Evolutionary conservation across 35 echinoderm and acorn worm species (phyloP).

Genomic region (Apostichopus japonicus): DNA sequence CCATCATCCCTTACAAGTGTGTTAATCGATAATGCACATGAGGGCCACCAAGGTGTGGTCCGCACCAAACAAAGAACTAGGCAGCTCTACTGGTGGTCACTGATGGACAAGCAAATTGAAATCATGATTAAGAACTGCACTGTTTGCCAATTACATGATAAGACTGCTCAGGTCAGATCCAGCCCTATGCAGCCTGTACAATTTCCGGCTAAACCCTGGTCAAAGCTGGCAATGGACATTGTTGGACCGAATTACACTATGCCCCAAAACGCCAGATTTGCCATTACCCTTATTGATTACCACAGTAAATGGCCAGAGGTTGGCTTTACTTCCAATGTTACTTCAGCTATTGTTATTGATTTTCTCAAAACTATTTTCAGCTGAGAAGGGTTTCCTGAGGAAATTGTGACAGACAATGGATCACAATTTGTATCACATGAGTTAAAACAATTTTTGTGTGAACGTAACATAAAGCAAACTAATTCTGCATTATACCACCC

Average conservation of each 20-base stretch:
- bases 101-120: slow-evolving; percentile 59
- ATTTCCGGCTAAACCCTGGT: slow-evolving; percentile 2
- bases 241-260: slow-evolving; percentile 41
- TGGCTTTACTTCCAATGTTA: slow-evolving; percentile 54
- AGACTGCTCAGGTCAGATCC: slow-evolving; percentile 4
- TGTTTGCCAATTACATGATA: slow-evolving; percentile 63
- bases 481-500: slow-evolving; percentile 46
- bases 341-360: slow-evolving; percentile 38
- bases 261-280: slow-evolving; percentile 50
- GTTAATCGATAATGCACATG: slow-evolving; percentile 55
- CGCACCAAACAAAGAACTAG: slow-evolving; percentile 65
- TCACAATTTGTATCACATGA: too few species aligned
- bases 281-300: slow-evolving; percentile 64
- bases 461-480: slow-evolving; percentile 19
- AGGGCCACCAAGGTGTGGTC: slow-evolving; percentile 73
- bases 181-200: slow-evolving; percentile 70
- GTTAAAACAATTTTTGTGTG: slow-evolving; percentile 5
- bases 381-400: slow-evolving; percentile 61
- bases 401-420: slow-evolving; percentile 65
- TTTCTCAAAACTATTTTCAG: slow-evolving; percentile 46
- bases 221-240: slow-evolving; percentile 59
- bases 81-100: slow-evolving; percentile 68
- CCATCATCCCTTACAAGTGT: neutral
- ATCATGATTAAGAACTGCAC: slow-evolving; percentile 41
- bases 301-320: slow-evolving; percentile 65